Conservation (phyloP, 92 coral and sea anemone genomes). For the Parazoanthus swiftii region DNA sequence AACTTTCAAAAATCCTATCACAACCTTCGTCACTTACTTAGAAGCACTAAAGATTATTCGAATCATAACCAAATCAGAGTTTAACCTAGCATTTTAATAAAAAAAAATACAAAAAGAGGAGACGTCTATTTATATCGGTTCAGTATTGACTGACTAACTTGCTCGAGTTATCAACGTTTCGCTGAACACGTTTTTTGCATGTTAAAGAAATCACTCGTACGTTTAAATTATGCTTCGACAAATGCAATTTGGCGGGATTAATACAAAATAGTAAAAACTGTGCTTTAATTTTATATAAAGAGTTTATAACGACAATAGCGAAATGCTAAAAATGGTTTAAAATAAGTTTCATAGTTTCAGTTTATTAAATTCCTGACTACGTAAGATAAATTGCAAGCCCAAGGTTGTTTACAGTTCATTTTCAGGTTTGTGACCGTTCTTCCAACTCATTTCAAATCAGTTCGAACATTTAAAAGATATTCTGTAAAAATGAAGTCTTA, state of each 20-base stretch:
- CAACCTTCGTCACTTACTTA: neutral
- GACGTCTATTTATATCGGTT: neutral
- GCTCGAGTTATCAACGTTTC: conserved; percentile 3
- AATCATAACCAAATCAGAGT: too few relatives aligned
- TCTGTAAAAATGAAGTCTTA: neutral
- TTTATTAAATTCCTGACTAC: too few relatives aligned
- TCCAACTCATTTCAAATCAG: neutral
- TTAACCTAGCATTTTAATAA: neutral
- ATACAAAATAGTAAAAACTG: neutral
- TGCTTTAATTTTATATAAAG: neutral
- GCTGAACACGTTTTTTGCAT: conserved; percentile 20
- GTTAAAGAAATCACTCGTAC: conserved; percentile 26
- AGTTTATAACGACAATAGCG: neutral
- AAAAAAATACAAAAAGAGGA: neutral
- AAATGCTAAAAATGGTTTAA: neutral
- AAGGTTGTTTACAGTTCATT: neutral
- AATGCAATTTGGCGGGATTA: conserved; percentile 25
- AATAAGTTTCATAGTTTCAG: neutral
- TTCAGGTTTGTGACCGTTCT: neutral
- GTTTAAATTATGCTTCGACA: conserved; percentile 31
- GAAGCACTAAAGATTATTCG: neutral
- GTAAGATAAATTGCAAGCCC: neutral
- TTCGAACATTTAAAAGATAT: neutral
- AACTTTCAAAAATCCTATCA: neutral
- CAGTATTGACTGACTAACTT: neutral